Base-by-base conservation (phyloP, 2,797 vertebrate species). In the Phoebastria nigripes region DNA sequence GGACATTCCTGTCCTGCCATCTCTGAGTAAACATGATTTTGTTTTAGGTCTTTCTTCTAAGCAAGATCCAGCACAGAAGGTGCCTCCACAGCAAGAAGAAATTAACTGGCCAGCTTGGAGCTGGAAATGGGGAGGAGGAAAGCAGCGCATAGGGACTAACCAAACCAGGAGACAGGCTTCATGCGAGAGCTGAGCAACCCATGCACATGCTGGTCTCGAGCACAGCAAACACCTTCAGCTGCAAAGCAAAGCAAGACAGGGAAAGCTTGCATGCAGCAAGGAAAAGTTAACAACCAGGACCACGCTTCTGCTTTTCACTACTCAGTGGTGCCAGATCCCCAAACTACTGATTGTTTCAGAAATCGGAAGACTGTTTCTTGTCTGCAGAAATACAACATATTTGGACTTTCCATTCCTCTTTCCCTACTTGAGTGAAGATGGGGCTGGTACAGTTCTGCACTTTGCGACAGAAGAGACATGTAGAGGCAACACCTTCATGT, bases 151-250 rank as follows among this genome's bases (percentile, higher is more conserved):
- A 44, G 33, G 51, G 35, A 49, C 33, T 70, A 78, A 56, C 37
- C 44, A 37, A 39, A 37, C 31, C 42, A 56, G 35, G 19, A 41
- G 22, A 63, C 20, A 21, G 39, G 58, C 13, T 44, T 56, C 70
- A 67, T 13, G 4, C 0, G 4, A 55, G 37, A 44, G 42, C 62
- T 11, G 35, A 67, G 37, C 71, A 69, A 39, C 29, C 54, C 33
- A 5, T 8, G 35, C 17, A 28, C 49, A 44, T 0, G 0, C 26
- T 16, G 41, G 29, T 29, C 46, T 35, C 9, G 2, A 73, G 41
- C 42, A 37, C 52, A 76, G 31, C 37, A 55, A 87, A 77, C 19
- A 31, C 51, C 69, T 59, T 33, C 59, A 47, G 84, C 65, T 54
- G 46, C 59, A 73, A 22, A 65, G 55, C 25, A 15, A 51, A n/a